Evolutionary conservation across 2,888 invertebrate genomes (phyloP).

Genomic region (Calliphora vomitoria): DNA sequence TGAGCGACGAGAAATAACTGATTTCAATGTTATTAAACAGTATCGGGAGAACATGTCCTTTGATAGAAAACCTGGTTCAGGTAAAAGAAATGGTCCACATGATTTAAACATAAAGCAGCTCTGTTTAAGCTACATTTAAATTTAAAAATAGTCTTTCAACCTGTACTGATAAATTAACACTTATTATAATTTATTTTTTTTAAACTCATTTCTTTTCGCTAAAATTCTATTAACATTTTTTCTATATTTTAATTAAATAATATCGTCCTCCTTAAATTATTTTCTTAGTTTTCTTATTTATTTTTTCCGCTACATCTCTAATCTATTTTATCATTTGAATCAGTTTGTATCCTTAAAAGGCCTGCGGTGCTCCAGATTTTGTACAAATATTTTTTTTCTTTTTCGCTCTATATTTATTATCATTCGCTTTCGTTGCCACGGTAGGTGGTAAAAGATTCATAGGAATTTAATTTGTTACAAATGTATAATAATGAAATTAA

Average conservation of each 20-base stretch:
- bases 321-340: neutral
- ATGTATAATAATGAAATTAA: conserved; percentile 53
- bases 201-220: no score
- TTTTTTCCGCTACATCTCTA: neutral
- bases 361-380: conserved; percentile 8
- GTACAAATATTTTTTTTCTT: neutral
- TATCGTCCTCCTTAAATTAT: neutral
- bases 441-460: conserved; percentile 28
- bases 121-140: no score
- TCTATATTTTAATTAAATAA: neutral
- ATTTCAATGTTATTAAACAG: no score
- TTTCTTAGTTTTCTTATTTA: neutral
- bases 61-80: no score
- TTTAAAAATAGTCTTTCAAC: no score
- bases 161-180: no score
- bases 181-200: no score
- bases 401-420: neutral
- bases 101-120: no score
- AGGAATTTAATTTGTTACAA: conserved; percentile 31
- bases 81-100: no score
- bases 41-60: no score
- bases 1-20: no score
- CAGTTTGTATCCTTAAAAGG: neutral
- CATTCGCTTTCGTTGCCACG: neutral
- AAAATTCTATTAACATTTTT: no score